Percentiles rank a stretch among this genome's conserved stretches.
These are phyloP conservation scores for Bagarius yarrelli DNA, from an alignment of 2,113 vertebrate genomes.

Conservation along the genomic window DNA sequence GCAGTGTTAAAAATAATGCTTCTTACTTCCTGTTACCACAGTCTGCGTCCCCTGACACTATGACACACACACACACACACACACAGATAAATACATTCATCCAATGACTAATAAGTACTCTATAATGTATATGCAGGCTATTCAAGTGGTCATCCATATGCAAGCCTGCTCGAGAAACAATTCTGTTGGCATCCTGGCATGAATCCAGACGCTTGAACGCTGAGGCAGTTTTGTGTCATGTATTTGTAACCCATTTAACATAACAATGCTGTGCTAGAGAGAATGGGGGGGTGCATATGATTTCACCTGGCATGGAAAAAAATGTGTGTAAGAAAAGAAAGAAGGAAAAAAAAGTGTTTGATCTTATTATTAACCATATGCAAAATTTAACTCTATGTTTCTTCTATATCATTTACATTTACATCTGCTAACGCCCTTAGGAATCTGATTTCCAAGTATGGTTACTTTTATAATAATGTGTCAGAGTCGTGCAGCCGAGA, in stretches of 20 bases:
- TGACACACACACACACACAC: conserved; percentile 1
- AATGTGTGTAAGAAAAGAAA: neutral
- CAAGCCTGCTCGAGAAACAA: neutral
- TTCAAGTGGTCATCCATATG: conserved; percentile 3
- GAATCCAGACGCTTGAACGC: neutral
- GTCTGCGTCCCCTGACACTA: neutral
- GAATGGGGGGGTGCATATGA: neutral
- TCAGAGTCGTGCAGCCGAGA: neutral
- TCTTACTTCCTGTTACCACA: neutral
- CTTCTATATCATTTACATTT: too few species aligned
- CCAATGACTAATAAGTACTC: too few species aligned
- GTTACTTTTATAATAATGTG: conserved; percentile 15
- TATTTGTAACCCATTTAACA: conserved; percentile 10
- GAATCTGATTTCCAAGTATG: conserved; percentile 24
- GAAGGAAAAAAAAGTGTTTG: neutral
- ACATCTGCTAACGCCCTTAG: neutral
- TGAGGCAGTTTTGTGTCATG: conserved; percentile 16
- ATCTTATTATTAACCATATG: conserved; percentile 33
- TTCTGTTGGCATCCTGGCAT: neutral
- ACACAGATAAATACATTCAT: too few species aligned
- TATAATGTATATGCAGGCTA: neutral
- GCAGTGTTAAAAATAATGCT: neutral
- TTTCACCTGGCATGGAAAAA: neutral
- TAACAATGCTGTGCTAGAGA: neutral
- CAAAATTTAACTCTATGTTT: neutral